Base-by-base conservation (phyloP, 1,140 invertebrate species). In the Calliphora vicina region DNA sequence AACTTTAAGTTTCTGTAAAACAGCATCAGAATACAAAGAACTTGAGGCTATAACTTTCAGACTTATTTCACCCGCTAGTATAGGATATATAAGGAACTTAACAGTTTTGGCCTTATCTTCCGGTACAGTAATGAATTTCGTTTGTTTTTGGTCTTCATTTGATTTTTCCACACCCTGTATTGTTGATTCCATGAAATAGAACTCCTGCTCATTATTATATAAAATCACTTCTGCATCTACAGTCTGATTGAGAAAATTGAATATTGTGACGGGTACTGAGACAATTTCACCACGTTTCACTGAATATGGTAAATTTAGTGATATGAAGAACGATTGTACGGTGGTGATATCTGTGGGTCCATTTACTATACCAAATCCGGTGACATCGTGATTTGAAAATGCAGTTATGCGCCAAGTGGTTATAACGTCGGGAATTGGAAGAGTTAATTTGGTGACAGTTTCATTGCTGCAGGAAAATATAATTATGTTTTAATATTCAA, bases 1-100 rank as follows among this genome's bases (percentile, higher is more conserved):
- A 2, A 74, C 72, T 74, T 74, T 74, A 13, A 74, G 27, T 74
- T 74, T 35, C 29, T 29, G 29, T 72, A 72, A 2, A 25, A 72
- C 67, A 1, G 67, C 15, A 26, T 72, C 67, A 2, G 67, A 72
- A 23, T 23, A 25, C 13, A 72, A 26, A 12, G 23, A 25, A 26
- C 26, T 72, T 72, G 9, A 25, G 13, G 72, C 72, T 17, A 13
- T 17, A 35, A 74, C 29, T 91, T 95, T 95, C 10, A 97, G 92
- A 29, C 93, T 93, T 15, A 96, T 93, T n/a, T 93, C 91, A 20
- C 96, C 96, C n/a, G 96, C 89, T 84, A 93, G 93, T 85, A 92
- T 93, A 1, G 96, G 95, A 78, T 94, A 94, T 78, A 98, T 95
- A 91, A 97, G 94, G 88, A 98, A 98, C 0, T 94, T 94, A 0